Evolutionary conservation across 1,140 invertebrate species (phyloP), one percentile per base, ranked within the genome.

Genomic region (Drosophila kanapiae): DNA sequence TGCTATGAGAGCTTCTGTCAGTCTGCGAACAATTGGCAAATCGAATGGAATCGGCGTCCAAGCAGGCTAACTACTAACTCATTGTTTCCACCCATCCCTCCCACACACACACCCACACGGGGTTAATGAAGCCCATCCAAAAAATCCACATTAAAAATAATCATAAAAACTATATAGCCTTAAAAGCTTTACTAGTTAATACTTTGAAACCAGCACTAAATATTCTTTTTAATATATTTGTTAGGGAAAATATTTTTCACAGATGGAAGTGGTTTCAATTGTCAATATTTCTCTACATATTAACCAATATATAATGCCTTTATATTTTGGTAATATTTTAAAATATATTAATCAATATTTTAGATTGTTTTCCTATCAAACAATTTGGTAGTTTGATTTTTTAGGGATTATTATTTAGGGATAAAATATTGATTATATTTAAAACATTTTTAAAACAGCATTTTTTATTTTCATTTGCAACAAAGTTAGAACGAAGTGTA

Each of bases 11-110:
- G 16, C n/a, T 37, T 45, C 27, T 37, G 33, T 18, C 31, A 40
- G 49, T 57, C 10, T 4, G 31, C 60, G 7, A 33, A 45, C 56
- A 53, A 59, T 54, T 54, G 60, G 16, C 16, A 35, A 58, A 37
- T 37, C 10, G 18, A 16, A 51, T 53, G 18, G 10, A 37, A 18
- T 45, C 6, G 13, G 29, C 11, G 18, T 63, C 53, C 31, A 3
- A 23, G 53, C 33, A n/a, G 33, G 6, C 3, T 4, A 14, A 14
- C 6, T 37, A 14, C 3, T 11, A 14, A 40, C 23, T 64, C 35
- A 67, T 37, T 62, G 33, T 18, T 53, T 37, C 3, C 31, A 16
- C 29, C 6, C 7, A 40, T 2, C 13, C 43, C 11, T 23, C 16
- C 10, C 4, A 45, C 16, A 45, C 16, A 45, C 23, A 48, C 8